Conservation (phyloP, 2,888 invertebrate genomes). For the Drosophila imparisetae region DNA sequence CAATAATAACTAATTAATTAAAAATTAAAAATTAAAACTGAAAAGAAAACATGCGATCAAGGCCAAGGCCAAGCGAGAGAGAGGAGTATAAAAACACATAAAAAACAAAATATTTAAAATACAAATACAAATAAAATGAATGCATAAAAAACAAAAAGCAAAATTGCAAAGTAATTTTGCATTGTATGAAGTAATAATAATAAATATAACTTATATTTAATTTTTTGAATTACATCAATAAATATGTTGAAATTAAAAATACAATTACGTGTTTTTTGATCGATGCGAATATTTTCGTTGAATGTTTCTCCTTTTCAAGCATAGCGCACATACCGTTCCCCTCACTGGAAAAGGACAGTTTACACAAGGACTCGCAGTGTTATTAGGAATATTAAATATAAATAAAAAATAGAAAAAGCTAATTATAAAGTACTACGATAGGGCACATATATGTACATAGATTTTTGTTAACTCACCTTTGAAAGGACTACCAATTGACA, state of each 20-base stretch:
- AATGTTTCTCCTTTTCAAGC: not conserved
- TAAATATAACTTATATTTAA: slow-evolving; percentile 78
- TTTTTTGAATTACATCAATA: slow-evolving; percentile 83
- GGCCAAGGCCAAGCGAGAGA: slow-evolving; percentile 52
- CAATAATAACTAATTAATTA: slow-evolving; percentile 42
- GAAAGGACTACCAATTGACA: too few species aligned
- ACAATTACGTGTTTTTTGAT: not conserved
- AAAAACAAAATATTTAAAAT: slow-evolving; percentile 19
- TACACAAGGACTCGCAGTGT: not conserved
- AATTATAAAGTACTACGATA: too few species aligned
- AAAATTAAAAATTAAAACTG: slow-evolving; percentile 17
- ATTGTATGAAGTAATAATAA: slow-evolving; percentile 77
- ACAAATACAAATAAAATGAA: slow-evolving; percentile 19
- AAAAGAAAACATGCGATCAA: slow-evolving; percentile 29
- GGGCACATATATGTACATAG: too few species aligned
- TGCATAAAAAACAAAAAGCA: slow-evolving; percentile 49
- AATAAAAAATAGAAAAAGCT: not conserved
- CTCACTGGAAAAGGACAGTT: not conserved
- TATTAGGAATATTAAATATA: not conserved
- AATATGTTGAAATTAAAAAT: slow-evolving; percentile 81
- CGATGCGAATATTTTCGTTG: not conserved
- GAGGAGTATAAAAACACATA: slow-evolving; percentile 29
- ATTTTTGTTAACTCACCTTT: not conserved
- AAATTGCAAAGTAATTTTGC: slow-evolving; percentile 83
- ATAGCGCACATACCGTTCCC: too few species aligned